Evolutionary conservation across 2,113 vertebrate species (phyloP).

Genomic region (Corydoras maculifer): DNA sequence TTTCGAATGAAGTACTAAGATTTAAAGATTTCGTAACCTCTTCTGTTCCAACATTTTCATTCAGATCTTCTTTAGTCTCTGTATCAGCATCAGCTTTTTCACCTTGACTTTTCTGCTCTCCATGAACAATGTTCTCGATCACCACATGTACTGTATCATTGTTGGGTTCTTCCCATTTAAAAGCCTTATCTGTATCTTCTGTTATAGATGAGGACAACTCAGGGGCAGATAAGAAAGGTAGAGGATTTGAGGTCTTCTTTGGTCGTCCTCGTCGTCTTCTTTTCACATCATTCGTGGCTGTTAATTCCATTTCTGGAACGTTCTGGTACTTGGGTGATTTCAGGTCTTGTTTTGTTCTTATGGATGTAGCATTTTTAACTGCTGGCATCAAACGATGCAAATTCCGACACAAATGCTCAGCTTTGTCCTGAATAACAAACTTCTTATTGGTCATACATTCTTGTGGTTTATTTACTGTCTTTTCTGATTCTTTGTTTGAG

Average conservation of each 20-base stretch:
- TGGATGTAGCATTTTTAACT: constrained; percentile 37
- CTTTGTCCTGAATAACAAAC: constrained; percentile 26
- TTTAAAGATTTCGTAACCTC: constrained; percentile 22
- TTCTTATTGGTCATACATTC: constrained; percentile 17
- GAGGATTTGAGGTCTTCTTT: constrained; percentile 64
- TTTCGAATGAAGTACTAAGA: constrained; percentile 35
- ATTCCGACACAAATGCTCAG: not conserved
- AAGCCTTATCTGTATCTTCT: constrained; percentile 49
- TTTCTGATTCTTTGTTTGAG: constrained; percentile 18
- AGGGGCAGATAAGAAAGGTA: constrained; percentile 30
- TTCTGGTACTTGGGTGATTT: constrained; percentile 78
- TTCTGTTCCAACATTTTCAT: constrained; percentile 10
- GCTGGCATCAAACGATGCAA: not conserved
- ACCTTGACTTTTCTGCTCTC: constrained; percentile 71
- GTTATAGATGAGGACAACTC: constrained; percentile 37
- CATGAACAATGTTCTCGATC: constrained; percentile 77
- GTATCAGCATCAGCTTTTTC: constrained; percentile 67
- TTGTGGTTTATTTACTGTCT: not conserved
- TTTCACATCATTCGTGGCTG: constrained; percentile 69
- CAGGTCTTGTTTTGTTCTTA: constrained; percentile 71
- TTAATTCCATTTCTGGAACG: constrained; percentile 66
- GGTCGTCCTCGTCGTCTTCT: constrained; percentile 87
- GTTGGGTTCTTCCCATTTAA: constrained; percentile 11
- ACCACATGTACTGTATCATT: constrained; percentile 66
- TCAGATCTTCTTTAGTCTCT: constrained; percentile 49